A percentile compares a stretch with the other conserved stretches of the same genome.
Conservation (phyloP, 2,113 vertebrate species). For the Sapayoa aenigma region DNA sequence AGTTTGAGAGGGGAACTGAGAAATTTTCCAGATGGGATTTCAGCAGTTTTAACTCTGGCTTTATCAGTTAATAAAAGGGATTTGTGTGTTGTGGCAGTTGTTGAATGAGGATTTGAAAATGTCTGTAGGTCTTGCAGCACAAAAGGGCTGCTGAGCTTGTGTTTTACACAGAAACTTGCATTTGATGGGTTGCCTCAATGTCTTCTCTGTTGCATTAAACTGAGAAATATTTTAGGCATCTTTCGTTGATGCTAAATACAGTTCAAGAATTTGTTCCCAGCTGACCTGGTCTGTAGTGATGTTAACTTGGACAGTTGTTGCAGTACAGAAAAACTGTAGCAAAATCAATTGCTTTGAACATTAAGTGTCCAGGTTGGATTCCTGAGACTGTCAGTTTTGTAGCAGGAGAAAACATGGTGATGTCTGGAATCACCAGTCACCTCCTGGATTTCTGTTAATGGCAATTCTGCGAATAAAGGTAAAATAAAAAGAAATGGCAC, state of each 20-base stretch:
- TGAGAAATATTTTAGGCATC: background rate
- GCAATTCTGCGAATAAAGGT: background rate
- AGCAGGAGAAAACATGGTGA: background rate
- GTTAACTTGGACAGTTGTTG: background rate
- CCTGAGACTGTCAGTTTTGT: background rate
- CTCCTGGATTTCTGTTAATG: background rate
- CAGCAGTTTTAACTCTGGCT: background rate
- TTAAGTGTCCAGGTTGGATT: background rate
- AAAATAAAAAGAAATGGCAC: background rate
- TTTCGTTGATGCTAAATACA: background rate
- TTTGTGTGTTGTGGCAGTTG: background rate
- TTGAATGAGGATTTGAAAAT: background rate
- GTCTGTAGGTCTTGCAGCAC: background rate
- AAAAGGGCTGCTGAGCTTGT: background rate
- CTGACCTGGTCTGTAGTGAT: background rate
- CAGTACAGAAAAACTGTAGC: background rate
- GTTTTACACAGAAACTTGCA: background rate
- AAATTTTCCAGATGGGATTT: background rate
- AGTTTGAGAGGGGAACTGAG: background rate
- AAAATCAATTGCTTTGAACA: background rate
- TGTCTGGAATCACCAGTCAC: background rate
- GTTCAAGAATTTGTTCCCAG: background rate
- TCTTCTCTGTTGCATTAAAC: background rate
- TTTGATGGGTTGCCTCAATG: background rate
- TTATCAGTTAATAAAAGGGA: conserved; percentile 1